Conservation (phyloP, 1,140 invertebrate species). For the Penaeus chinensis region DNA sequence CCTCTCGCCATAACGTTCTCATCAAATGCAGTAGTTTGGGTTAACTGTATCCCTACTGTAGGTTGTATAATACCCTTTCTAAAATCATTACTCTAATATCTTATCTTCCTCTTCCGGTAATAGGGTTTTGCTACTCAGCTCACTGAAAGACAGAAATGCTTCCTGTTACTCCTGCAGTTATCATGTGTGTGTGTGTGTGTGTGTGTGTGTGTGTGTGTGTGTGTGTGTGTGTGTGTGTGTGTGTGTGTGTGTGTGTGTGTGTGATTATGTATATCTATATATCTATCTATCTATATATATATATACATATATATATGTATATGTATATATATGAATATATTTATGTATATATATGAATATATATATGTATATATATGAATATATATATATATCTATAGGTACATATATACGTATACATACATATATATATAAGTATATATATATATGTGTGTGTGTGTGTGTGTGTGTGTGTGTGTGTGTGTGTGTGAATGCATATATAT, state of each 20-base stretch:
- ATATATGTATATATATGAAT: background rate
- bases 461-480: too few relatives aligned
- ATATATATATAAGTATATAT: background rate
- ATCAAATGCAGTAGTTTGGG: too few relatives aligned
- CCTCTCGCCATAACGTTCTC: too few relatives aligned
- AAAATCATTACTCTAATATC: background rate
- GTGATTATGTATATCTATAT: too few relatives aligned
- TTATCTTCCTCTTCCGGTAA: background rate
- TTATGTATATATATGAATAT: background rate
- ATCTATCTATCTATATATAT: background rate
- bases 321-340: conserved; percentile 16
- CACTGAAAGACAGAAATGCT: background rate
- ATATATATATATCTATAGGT: background rate
- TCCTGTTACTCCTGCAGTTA: background rate
- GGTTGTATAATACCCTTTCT: background rate
- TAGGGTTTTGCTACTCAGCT: too few relatives aligned
- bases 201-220: background rate
- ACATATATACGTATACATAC: background rate
- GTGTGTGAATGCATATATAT: background rate
- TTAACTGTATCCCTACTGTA: too few relatives aligned
- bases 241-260: too few relatives aligned
- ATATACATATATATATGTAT: conserved; percentile 16
- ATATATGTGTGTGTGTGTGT: background rate
- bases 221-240: background rate
- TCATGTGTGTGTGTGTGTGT: background rate